These are phyloP conservation scores for Eucidaris tribuloides DNA, from an alignment of 35 echinoderm and acorn worm species.

Conservation along the genomic window DNA sequence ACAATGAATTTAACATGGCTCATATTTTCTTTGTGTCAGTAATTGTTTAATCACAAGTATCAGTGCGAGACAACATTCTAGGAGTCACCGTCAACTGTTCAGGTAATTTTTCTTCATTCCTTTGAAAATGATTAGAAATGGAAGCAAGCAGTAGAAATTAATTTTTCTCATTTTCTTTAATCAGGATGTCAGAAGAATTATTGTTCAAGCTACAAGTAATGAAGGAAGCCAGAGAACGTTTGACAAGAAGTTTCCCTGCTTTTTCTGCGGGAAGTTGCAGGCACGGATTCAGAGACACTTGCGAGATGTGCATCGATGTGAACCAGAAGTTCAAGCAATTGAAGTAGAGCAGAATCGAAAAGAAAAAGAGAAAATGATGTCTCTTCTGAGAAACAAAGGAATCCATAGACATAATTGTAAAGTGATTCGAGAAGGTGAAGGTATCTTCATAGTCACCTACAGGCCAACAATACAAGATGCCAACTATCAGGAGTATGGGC, in stretches of 20 bases:
- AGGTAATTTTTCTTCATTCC: no score
- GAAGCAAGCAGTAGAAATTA: not conserved
- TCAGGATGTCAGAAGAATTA: conserved; percentile 8
- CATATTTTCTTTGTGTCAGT: no score
- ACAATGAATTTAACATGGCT: no score
- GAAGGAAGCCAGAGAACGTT: conserved; percentile 5
- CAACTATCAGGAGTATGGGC: conserved; percentile 24
- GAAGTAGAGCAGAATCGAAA: conserved; percentile 8
- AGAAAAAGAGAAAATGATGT: conserved; percentile 28
- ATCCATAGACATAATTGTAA: conserved; percentile 45
- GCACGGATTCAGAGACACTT: conserved; percentile 42
- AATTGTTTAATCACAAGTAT: no score
- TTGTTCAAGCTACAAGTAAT: conserved; percentile 44
- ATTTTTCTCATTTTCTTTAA: not conserved
- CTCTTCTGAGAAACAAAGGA: conserved; percentile 51
- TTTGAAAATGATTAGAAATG: no score
- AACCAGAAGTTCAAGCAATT: conserved; percentile 34
- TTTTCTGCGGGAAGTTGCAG: conserved; percentile 9
- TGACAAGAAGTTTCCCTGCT: conserved; percentile 52
- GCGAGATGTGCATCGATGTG: conserved; percentile 22
- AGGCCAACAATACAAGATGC: conserved; percentile 11
- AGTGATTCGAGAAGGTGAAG: conserved; percentile 22
- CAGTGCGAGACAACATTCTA: no score
- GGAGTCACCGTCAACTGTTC: no score
- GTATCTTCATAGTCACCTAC: conserved; percentile 24